Evolutionary conservation across 2,113 vertebrate species (phyloP).

Genomic region (Myrmecobius fasciatus): DNA sequence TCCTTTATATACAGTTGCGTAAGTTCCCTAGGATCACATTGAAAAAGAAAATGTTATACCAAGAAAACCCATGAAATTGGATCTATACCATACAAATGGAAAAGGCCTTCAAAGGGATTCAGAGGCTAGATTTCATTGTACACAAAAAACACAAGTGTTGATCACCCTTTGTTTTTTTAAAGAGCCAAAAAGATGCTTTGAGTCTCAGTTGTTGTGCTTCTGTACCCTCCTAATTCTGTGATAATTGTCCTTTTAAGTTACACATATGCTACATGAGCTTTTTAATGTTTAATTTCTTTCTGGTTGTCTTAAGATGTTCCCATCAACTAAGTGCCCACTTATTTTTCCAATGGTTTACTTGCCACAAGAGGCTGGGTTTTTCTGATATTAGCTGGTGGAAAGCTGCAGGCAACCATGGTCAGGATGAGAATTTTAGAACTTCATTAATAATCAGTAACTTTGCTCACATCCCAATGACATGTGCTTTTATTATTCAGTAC

Average conservation of each 20-base stretch:
- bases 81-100: not conserved
- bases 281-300: not conserved
- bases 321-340: constrained; percentile 4
- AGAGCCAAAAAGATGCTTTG: not conserved
- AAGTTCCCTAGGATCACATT: constrained; percentile 90
- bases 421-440: not conserved
- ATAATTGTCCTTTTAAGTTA: not conserved
- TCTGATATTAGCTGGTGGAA: constrained; percentile 39
- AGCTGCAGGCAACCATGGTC: constrained; percentile 27
- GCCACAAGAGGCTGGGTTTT: not conserved
- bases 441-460: constrained; percentile 18
- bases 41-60: constrained; percentile 38
- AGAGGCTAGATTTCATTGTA: constrained; percentile 25
- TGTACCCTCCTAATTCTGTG: not conserved
- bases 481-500: not conserved
- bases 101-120: constrained; percentile 32
- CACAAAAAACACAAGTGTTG: constrained; percentile 41
- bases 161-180: constrained; percentile 32
- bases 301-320: constrained; percentile 9
- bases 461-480: not conserved
- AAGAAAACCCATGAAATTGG: not conserved
- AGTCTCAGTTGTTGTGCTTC: not conserved
- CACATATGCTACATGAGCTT: constrained; percentile 3
- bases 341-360: constrained; percentile 22
- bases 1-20: constrained; percentile 98